Base-by-base conservation (phyloP, 2,797 vertebrate species). In the Smutsia temminckii region DNA sequence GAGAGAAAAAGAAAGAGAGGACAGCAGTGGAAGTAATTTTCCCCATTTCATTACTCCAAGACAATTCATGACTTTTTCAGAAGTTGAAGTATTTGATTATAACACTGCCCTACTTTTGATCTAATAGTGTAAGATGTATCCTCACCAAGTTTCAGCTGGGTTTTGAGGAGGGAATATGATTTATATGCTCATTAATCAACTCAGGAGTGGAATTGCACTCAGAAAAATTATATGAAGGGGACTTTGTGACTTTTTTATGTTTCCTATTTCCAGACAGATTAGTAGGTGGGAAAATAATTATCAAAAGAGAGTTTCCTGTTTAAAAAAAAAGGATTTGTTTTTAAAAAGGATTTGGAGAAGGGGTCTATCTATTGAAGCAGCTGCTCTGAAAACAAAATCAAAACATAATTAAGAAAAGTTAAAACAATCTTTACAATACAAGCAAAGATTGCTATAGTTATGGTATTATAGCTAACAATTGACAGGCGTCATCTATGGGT, bases 181-280 rank as follows among this genome's bases (percentile, higher is more conserved):
- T 68, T 59, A n/a, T 34, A 34, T 79, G 29, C 29, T 89, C 42
- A 71, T 34, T 27, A 32, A 79, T 75, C 69, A 88, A 34, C 20
- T 23, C 27, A n/a, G 59, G 37, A 71, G 37, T 59, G 94, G 79
- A 91, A 79, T 37, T 86, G 17, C 68, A 94, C 89, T 81, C 69
- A 32, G 57, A 32, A 77, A 89, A 85, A 55, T 88, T 72, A 81
- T n/a, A 11, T 83, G 53, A 95, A 29, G 25, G 49, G 42, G 16
- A 75, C 7, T 10, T 29, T 1, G 23, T 64, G 64, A 89, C 63
- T 34, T 32, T 59, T 37, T 78, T 57, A 72, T 75, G 57, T 29
- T 78, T 6, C 37, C 72, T 80, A 77, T 72, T 72, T 93, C 34
- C 61, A 72, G 49, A 42, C 6, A 90, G 17, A 32, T 86, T 69